Base-by-base conservation (phyloP, 2,888 invertebrate genomes). In the Oscheius onirici region DNA sequence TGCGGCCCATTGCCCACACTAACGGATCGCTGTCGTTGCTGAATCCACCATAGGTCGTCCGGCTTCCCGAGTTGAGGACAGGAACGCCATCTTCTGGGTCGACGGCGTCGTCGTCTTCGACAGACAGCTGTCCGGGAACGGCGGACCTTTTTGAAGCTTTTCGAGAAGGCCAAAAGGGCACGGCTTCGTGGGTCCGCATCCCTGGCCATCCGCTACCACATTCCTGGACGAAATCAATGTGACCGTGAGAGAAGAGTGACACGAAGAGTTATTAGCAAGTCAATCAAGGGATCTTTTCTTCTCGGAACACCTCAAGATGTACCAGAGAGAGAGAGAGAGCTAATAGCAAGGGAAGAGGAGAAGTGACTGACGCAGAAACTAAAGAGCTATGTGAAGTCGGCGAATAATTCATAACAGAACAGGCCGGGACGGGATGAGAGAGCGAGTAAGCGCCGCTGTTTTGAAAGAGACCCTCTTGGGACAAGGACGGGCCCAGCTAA, bases 131-230 rank as follows among this genome's bases (percentile, higher is more conserved):
- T 73, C 0, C 75, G 61, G 13, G 74, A 71, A 1, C 76, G 55
- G 15, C 78, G 58, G n/a, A 86, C 85, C 75, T 86, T 86, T 76
- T 86, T 86, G 78, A 86, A 86, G 13, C 80, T 79, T 69, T 83
- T 84, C 34, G 85, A 86, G 75, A 86, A 86, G 51, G 80, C 83
- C 22, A 87, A 70, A 8, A 86, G 75, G 6, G 83, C 84, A 17
- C 76, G 66, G 51, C 75, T 69, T 24, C 78, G 76, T 46, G 72
- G 70, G 52, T 63, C 69, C 55, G 54, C 73, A 54, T 65, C 65
- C 44, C 73, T 69, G 34, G 61, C 46, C 73, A 73, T 73, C 57
- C 20, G 58, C 41, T 40, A 58, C 40, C 63, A 46, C 46, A 49
- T 63, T 34, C 34, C 34, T 34, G 34, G 34, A 8, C 34, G 8